Evolutionary conservation across 2,888 invertebrate species (phyloP), one percentile per base, ranked within the genome.

Genomic region (Brachylomia viminalis): DNA sequence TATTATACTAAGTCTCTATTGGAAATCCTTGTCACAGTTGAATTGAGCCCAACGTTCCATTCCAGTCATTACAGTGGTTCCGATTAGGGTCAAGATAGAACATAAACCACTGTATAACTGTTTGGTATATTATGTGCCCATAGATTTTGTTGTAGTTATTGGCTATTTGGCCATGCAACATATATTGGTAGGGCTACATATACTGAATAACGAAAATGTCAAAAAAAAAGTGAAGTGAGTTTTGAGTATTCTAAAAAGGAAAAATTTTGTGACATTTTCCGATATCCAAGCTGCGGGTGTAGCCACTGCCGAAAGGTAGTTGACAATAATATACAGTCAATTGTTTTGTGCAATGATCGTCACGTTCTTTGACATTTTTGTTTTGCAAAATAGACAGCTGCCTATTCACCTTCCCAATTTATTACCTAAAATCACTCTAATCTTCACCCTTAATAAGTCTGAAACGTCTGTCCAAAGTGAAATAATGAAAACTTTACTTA

Each of bases 11-110:
- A 49, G 4, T 65, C 23, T 27, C 45, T 52, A 69, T 56, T n/a
- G 61, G 64, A 77, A 80, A 83, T 84, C 77, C 76, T 74, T 52
- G 88, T 88, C 84, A 89, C 88, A 86, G 87, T 87, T 52, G 83
- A 87, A 88, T 88, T 84, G 86, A 77, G 86, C 80, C 82, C 75
- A 91, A 90, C 84, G 87, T 88, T 68, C 89, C 88, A 86, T 85
- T 75, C 76, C 72, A 75, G 79, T 74, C 80, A 85, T 85, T 85
- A 85, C 70, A 70, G 71, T 62, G 75, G 66, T 58, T 42, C 76
- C 59, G 77, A 73, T 78, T 74, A 79, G 84, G 80, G 78, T 62
- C 72, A 67, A 77, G 77, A 33, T 61, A 77, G 62, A 72, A 75
- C 66, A 54, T 79, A 70, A 80, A 77, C 77, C 70, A 76, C 69